Evolutionary conservation across 2,888 invertebrate genomes (phyloP).

Genomic region (Pollenia labialis): DNA sequence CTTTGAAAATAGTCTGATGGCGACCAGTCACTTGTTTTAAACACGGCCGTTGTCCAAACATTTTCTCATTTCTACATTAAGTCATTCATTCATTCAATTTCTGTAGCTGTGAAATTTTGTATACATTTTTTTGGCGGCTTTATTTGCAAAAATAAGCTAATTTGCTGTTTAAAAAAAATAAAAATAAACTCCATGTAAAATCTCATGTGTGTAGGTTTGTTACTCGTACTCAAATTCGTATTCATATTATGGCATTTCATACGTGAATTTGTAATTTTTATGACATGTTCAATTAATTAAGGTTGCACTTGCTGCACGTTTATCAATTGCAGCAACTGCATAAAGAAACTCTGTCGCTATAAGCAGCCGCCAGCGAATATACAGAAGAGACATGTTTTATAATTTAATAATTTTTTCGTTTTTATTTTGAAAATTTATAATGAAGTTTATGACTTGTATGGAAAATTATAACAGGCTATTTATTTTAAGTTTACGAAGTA

Average conservation of each 20-base stretch:
- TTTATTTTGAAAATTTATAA: constrained; percentile 1
- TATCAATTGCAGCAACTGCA: constrained; percentile 45
- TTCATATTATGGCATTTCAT: constrained; percentile 60
- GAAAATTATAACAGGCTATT: constrained; percentile 25
- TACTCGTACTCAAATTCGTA: constrained; percentile 38
- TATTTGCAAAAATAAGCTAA: constrained; percentile 27
- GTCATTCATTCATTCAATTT: constrained; percentile 50
- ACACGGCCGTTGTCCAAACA: constrained; percentile 49
- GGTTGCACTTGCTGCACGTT: constrained; percentile 66
- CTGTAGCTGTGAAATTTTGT: constrained; percentile 3
- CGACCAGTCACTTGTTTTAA: constrained; percentile 63
- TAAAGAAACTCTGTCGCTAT: neutral
- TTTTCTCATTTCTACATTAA: constrained; percentile 45
- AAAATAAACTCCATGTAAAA: constrained; percentile 17
- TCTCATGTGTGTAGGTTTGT: constrained; percentile 51
- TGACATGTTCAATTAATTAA: constrained; percentile 73
- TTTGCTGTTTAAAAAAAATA: constrained; percentile 25
- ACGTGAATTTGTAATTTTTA: constrained; percentile 70
- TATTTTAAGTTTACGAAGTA: constrained; percentile 11
- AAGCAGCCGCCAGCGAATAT: neutral
- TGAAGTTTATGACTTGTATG: constrained; percentile 26
- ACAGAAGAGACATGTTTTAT: neutral
- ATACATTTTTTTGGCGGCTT: constrained; percentile 37
- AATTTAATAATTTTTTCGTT: constrained; percentile 1
- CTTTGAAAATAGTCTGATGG: constrained; percentile 49